Conservation (phyloP, 2,113 vertebrate genomes). For the Elanus axillaris region DNA sequence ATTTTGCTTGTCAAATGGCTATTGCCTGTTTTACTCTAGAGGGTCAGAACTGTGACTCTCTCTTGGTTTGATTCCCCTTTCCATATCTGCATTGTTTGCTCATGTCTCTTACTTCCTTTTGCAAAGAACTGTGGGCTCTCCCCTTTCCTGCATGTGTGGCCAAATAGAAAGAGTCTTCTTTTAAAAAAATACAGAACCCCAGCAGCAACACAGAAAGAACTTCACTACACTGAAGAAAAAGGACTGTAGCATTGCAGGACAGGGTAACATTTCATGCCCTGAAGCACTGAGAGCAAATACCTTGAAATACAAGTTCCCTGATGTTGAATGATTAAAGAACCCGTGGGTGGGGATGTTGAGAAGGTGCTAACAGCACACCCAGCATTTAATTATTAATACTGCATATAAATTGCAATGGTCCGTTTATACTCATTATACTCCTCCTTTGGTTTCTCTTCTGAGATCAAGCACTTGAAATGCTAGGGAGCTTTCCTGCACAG, state of each 20-base stretch:
- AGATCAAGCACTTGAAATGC: not conserved
- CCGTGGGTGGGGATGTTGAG: not conserved
- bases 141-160: not conserved
- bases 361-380: not conserved
- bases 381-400: conserved; percentile 26
- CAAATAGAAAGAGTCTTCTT: not conserved
- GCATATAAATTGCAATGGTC: not conserved
- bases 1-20: not conserved
- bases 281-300: not conserved
- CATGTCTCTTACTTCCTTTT: not conserved
- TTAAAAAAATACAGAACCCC: not conserved
- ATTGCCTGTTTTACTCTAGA: not conserved
- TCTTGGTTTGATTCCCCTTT: not conserved
- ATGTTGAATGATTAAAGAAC: not conserved
- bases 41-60: not conserved
- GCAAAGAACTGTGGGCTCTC: not conserved
- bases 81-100: not conserved
- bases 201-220: not conserved
- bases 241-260: not conserved
- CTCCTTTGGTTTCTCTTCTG: not conserved
- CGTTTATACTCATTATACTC: not conserved
- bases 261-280: not conserved
- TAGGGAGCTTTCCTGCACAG: not conserved
- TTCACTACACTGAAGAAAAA: not conserved
- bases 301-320: not conserved